Conservation (phyloP, 2,113 vertebrate genomes). For the Cavia aperea region DNA sequence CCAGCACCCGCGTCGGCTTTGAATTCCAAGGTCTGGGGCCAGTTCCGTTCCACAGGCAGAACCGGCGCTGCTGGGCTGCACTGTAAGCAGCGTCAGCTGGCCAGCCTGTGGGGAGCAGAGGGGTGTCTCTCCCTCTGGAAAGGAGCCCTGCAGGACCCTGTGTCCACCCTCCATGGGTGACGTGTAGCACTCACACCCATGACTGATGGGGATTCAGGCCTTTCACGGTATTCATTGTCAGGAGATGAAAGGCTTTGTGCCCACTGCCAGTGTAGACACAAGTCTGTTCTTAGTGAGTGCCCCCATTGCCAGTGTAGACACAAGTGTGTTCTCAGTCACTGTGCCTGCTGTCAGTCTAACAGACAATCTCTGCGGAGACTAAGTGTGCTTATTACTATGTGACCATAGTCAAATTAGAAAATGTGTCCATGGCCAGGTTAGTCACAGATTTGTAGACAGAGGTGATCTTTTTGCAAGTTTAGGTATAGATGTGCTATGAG, state of each 20-base stretch:
- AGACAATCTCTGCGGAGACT: neutral
- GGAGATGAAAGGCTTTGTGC: neutral
- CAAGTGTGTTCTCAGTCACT: neutral
- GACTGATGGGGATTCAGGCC: neutral
- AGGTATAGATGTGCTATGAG: no score
- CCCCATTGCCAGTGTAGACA: neutral
- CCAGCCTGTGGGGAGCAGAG: neutral
- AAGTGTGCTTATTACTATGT: neutral
- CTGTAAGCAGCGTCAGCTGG: rapidly evolving
- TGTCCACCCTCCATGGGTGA: neutral
- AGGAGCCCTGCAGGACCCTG: neutral
- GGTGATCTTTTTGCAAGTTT: neutral
- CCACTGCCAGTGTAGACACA: neutral
- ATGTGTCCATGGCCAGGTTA: neutral
- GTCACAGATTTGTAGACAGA: neutral
- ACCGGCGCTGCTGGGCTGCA: neutral
- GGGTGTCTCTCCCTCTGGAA: neutral
- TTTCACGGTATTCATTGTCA: neutral
- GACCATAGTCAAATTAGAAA: neutral
- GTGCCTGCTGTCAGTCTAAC: neutral
- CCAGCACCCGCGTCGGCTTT: neutral
- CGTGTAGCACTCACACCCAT: neutral
- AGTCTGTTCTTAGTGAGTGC: neutral
- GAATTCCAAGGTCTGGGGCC: neutral
- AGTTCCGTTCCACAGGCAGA: neutral